A percentile compares a stretch with the other conserved stretches of the same genome.
phyloP scores from a whole-genome alignment of 2,888 invertebrate species.

The Drosophila mayaguana region DNA sequence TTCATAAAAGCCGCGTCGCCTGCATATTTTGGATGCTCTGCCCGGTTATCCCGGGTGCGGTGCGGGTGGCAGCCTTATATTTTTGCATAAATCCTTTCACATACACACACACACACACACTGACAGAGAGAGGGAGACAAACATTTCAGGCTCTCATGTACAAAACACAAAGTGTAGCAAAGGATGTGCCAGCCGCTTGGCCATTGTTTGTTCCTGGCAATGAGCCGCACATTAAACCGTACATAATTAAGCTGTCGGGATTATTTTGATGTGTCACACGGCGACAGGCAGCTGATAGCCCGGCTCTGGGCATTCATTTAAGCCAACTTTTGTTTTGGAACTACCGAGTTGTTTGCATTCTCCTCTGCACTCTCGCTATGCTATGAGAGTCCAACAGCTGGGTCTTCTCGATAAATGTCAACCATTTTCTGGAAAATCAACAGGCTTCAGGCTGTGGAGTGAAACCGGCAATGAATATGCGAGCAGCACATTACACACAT shows the following conservation, averaged over 20 bases:
- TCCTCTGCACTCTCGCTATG: slow-evolving; percentile 27
- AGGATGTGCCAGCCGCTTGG: slow-evolving; percentile 43
- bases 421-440: slow-evolving; percentile 45
- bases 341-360: slow-evolving; percentile 38
- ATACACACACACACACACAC: slow-evolving; percentile 20
- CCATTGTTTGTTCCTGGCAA: slow-evolving; percentile 68
- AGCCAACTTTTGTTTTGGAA: slow-evolving; percentile 77
- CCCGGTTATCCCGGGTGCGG: slow-evolving; percentile 43
- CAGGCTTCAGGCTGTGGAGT: slow-evolving; percentile 32
- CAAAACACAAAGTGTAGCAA: slow-evolving; percentile 48
- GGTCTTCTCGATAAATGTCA: slow-evolving; percentile 25
- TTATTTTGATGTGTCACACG: slow-evolving; percentile 82
- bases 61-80: slow-evolving; percentile 67
- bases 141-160: slow-evolving; percentile 27
- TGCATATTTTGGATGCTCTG: slow-evolving; percentile 53
- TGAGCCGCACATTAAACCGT: slow-evolving; percentile 72
- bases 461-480: slow-evolving; percentile 8
- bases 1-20: slow-evolving; percentile 56
- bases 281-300: slow-evolving; percentile 78
- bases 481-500: slow-evolving; percentile 3
- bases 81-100: slow-evolving; percentile 78
- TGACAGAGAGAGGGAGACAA: slow-evolving; percentile 20
- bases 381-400: slow-evolving; percentile 56
- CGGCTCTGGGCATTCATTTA: slow-evolving; percentile 66
- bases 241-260: slow-evolving; percentile 84